Percentiles rank a stretch among this genome's conserved stretches.
phyloP scores from a whole-genome alignment of 2,797 vertebrate species.

The Octomys mimax region DNA sequence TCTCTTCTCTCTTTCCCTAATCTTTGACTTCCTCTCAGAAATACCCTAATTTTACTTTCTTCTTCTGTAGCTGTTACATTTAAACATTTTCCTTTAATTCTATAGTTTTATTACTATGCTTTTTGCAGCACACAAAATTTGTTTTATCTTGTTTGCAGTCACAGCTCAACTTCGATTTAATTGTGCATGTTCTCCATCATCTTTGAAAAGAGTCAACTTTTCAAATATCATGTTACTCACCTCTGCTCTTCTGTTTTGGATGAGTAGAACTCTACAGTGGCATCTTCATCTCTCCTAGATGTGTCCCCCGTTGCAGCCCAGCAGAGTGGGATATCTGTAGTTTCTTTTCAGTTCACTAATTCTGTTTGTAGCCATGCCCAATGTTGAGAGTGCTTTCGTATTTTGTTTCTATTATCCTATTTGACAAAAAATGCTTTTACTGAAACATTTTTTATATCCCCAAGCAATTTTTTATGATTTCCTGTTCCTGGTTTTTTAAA shows the following conservation, averaged over 20 bases:
- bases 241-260: neutral
- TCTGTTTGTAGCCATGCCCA: neutral
- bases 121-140: neutral
- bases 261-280: neutral
- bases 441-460: neutral
- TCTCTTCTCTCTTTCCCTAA: neutral
- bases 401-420: neutral
- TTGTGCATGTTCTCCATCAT: neutral
- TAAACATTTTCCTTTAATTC: neutral
- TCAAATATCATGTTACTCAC: neutral
- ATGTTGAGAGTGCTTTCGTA: neutral
- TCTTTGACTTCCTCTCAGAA: neutral
- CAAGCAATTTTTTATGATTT: neutral
- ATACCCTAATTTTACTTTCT: neutral
- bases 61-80: neutral
- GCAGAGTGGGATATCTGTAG: neutral
- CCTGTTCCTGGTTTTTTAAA: neutral
- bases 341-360: neutral
- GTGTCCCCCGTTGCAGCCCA: neutral
- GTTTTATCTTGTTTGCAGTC: neutral
- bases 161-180: neutral
- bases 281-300: neutral
- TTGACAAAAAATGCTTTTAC: neutral
- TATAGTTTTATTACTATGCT: neutral
- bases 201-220: neutral